Conservation (phyloP, 2,797 vertebrate species). For the Chelon auratus region DNA sequence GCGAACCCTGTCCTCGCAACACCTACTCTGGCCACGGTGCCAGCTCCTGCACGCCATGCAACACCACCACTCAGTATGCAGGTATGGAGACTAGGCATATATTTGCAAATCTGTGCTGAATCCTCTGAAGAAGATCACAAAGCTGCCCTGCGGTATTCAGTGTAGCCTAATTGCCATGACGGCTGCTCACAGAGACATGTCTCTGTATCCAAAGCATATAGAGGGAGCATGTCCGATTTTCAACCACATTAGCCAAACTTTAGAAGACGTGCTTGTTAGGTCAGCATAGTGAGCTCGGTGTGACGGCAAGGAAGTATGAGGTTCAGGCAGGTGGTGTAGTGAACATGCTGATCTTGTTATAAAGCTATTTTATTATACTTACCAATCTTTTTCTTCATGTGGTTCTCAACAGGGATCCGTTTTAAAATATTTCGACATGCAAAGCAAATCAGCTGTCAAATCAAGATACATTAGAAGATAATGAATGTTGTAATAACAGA, state of each 20-base stretch:
- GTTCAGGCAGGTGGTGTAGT: slow-evolving; percentile 8
- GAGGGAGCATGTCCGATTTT: slow-evolving; percentile 43
- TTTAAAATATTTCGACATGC: slow-evolving; percentile 8
- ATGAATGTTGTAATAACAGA: not conserved
- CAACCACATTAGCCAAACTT: slow-evolving; percentile 44
- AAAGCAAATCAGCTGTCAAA: slow-evolving; percentile 1
- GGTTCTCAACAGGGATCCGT: slow-evolving; percentile 3
- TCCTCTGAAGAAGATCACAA: not conserved
- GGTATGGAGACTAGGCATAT: slow-evolving; percentile 70
- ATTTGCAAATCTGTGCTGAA: not conserved
- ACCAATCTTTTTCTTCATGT: not conserved
- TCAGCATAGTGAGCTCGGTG: not conserved
- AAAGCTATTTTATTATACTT: not conserved
- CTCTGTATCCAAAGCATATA: not conserved
- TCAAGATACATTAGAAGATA: not conserved
- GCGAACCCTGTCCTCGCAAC: slow-evolving; percentile 90
- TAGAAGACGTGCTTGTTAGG: slow-evolving; percentile 14
- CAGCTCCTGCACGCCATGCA: slow-evolving; percentile 90
- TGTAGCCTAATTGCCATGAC: slow-evolving; percentile 20
- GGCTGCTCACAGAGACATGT: slow-evolving; percentile 6
- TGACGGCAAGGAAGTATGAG: slow-evolving; percentile 15
- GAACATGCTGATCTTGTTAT: not conserved
- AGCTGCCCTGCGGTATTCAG: slow-evolving; percentile 12
- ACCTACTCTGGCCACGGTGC: slow-evolving; percentile 92
- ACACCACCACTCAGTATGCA: slow-evolving; percentile 89